phyloP scores from a whole-genome alignment of 2,888 invertebrate species.

The Amphipoea oculea region DNA sequence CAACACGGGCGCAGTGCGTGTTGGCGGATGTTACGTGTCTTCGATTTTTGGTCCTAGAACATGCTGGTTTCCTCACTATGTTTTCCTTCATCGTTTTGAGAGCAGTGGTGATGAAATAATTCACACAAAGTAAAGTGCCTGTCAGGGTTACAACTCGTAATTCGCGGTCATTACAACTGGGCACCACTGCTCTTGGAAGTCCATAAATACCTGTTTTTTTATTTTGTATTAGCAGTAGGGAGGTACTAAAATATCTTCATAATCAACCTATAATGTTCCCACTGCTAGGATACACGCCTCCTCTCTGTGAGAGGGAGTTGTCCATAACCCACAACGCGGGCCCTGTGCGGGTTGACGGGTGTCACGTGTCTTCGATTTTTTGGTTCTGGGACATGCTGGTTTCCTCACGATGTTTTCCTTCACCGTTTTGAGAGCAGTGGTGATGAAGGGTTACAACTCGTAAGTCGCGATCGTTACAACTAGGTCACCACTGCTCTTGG shows the following conservation, averaged over 20 bases:
- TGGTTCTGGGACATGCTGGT: too few relatives aligned
- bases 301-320: not conserved
- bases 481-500: not conserved
- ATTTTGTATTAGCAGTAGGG: too few relatives aligned
- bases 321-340: not conserved
- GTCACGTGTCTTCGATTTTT: not conserved
- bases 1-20: not conserved
- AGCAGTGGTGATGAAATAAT: not conserved
- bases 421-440: too few relatives aligned
- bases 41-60: not conserved
- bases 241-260: too few relatives aligned
- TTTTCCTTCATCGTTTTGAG: not conserved
- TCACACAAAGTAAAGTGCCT: not conserved
- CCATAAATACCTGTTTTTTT: too few relatives aligned
- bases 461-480: not conserved
- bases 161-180: too few relatives aligned
- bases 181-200: too few relatives aligned
- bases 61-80: not conserved
- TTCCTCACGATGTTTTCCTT: too few relatives aligned
- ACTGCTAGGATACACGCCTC: not conserved
- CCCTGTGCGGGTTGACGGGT: too few relatives aligned
- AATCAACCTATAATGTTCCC: not conserved
- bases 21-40: not conserved
- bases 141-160: too few relatives aligned
- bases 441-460: not conserved